Conservation (phyloP, 2,888 invertebrate species). For the Coleophora deauratella region DNA sequence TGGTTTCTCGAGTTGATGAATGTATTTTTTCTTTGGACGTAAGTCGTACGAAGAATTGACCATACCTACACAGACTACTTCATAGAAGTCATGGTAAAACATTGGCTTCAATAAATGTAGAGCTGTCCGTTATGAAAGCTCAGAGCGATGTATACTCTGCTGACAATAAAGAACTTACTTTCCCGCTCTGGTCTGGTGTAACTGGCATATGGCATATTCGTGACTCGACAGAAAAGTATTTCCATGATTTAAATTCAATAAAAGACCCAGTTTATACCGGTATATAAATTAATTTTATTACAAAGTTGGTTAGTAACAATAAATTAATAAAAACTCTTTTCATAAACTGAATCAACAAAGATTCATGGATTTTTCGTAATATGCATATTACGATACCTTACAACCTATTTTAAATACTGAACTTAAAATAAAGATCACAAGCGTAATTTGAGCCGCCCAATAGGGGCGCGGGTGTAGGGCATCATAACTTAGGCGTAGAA, state of each 20-base stretch:
- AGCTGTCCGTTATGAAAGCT: constrained; percentile 5
- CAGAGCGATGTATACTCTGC: background rate
- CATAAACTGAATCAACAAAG: constrained; percentile 47
- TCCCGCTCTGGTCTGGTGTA: too few relatives aligned
- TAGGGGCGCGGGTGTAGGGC: constrained; percentile 62
- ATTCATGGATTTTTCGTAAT: constrained; percentile 59
- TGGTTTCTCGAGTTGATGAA: too few relatives aligned
- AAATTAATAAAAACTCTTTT: constrained; percentile 71
- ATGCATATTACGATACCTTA: constrained; percentile 74
- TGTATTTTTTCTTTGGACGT: too few relatives aligned
- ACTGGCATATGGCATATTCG: too few relatives aligned
- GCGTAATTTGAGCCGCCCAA: constrained; percentile 68
- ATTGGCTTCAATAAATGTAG: background rate
- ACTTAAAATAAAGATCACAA: constrained; percentile 70
- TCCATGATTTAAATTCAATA: too few relatives aligned
- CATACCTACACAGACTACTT: too few relatives aligned
- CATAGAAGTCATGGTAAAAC: too few relatives aligned
- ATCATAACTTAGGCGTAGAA: constrained; percentile 56
- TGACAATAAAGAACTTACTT: too few relatives aligned
- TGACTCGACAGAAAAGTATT: too few relatives aligned
- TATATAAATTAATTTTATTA: constrained; percentile 70
- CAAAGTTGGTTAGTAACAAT: constrained; percentile 66
- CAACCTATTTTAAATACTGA: constrained; percentile 69
- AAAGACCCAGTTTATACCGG: constrained; percentile 48
- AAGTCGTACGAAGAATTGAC: too few relatives aligned